phyloP scores from a whole-genome alignment of 2,113 vertebrate species.

The Rhagologus leucostigma region DNA sequence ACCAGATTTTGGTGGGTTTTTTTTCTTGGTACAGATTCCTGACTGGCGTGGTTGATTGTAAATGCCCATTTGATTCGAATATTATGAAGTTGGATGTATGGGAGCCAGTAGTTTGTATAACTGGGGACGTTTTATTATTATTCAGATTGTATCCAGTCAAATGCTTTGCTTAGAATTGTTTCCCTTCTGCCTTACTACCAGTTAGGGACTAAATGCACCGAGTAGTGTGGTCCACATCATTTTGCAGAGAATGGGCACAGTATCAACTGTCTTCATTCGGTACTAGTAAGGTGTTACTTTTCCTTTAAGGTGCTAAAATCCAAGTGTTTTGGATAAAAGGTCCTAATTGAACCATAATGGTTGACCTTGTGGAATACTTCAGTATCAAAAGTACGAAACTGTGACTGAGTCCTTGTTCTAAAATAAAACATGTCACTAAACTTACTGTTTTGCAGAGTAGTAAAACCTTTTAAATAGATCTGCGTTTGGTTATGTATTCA shows the following conservation, averaged over 20 bases:
- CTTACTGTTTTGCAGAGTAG: neutral
- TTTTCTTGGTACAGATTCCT: neutral
- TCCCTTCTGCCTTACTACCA: constrained; percentile 5
- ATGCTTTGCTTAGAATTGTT: neutral
- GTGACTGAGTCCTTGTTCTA: neutral
- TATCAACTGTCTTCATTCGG: neutral
- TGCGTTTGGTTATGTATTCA: neutral
- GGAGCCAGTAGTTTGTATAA: neutral
- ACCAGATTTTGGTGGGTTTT: neutral
- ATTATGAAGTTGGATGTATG: neutral
- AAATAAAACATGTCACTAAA: neutral
- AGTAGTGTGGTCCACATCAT: neutral
- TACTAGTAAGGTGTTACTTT: neutral
- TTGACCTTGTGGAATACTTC: neutral
- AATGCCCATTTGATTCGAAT: neutral
- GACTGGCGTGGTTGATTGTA: neutral
- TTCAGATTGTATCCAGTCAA: neutral
- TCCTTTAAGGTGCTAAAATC: constrained; percentile 64
- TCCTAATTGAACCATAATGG: constrained; percentile 48
- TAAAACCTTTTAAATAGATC: neutral
- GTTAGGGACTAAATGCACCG: neutral
- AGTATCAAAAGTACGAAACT: neutral
- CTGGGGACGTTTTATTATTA: neutral
- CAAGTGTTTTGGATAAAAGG: constrained; percentile 14
- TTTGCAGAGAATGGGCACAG: neutral